Evolutionary conservation across 2,888 invertebrate genomes (phyloP), one percentile per base, ranked within the genome.

Genomic region (Leucophenga montana): DNA sequence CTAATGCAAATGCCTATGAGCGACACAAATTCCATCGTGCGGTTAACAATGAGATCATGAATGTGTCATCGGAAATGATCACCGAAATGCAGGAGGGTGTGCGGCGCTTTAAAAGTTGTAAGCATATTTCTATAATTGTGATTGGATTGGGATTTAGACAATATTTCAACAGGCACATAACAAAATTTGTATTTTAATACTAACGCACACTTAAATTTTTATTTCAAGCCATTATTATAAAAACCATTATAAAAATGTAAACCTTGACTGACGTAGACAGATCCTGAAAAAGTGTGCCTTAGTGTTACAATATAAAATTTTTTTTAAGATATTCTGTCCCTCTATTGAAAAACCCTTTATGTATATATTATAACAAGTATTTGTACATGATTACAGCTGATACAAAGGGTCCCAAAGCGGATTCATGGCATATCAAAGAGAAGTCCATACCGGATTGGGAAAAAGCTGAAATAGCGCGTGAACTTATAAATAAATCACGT

Each of bases 11-110:
- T 54, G 91, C 92, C 1, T 95, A 92, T 87, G 91, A 91, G 27
- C 90, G 91, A 48, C 92, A 92, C n/a, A 77, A 82, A 0, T 91
- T 94, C 83, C 89, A 93, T 22, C 92, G 93, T 71, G 92, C 86
- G 1, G 74, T 84, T 1, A 82, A 87, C 81, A 95, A 87, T 72
- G 91, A 90, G 89, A 91, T 90, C 92, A 93, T 90, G 89, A 91
- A 89, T 71, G 87, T 90, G 76, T 91, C 89, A 83, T 92, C 92
- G 31, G 89, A 92, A 3, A 90, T 95, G 33, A 87, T 92, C 0
- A 89, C 91, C 53, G 93, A 94, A 77, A 92, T 94, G 64, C 89
- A 92, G 27, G 86, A 89, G 1, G 94, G 94, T 0, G 92, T 94
- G 6, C 90, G 91, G 81, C 92, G 91, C 81, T 95, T 95, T 83